phyloP scores from a whole-genome alignment of 2,888 invertebrate genomes.

The Epiblema foenella region DNA sequence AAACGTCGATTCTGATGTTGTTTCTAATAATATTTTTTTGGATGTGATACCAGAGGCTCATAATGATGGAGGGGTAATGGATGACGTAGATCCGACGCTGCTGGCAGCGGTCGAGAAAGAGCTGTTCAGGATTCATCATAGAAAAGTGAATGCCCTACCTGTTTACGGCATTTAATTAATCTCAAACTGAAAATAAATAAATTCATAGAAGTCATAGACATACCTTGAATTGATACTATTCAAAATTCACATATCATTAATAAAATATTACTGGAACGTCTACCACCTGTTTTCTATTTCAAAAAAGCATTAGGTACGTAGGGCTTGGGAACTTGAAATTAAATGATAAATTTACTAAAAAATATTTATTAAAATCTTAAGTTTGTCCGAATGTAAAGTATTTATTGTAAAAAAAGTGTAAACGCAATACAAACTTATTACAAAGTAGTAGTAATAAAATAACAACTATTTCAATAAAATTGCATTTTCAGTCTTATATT shows the following conservation, averaged over 20 bases:
- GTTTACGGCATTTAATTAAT: constrained; percentile 17
- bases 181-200: no score
- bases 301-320: not conserved
- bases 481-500: constrained; percentile 36
- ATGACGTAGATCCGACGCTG: constrained; percentile 58
- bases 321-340: not conserved
- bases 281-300: not conserved
- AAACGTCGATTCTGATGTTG: constrained; percentile 51
- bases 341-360: not conserved
- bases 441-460: not conserved
- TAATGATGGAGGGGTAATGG: constrained; percentile 51
- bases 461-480: not conserved
- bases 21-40: constrained; percentile 53
- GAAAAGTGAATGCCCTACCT: constrained; percentile 50
- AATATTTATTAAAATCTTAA: not conserved
- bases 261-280: no score
- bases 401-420: not conserved
- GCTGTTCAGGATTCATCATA: constrained; percentile 69
- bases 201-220: not conserved
- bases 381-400: not conserved
- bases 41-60: constrained; percentile 57
- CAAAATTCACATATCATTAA: no score
- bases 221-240: not conserved
- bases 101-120: constrained; percentile 68
- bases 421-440: not conserved